Base-by-base conservation (phyloP, 2,113 vertebrate genomes). In the Corythornis madagascariensis region DNA sequence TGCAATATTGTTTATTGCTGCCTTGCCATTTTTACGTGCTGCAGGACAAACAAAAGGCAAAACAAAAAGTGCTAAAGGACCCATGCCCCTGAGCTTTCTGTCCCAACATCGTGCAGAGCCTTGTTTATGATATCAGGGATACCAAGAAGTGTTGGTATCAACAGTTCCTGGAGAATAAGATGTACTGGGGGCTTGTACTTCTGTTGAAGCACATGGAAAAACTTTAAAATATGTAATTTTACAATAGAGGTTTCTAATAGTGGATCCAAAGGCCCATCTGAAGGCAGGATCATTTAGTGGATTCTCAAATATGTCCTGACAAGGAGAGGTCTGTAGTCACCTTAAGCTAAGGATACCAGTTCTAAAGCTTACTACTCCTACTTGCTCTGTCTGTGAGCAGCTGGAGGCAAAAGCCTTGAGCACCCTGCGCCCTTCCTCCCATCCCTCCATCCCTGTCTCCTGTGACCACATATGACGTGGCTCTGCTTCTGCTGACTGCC, bases 21-120 rank as follows among this genome's bases (percentile, higher is more conserved):
- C 21, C 25, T 43, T 60, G 8, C 47, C 50, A 71, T 56, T 55
- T 21, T 56, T 72, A 21, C 0, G 0, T 85, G 40, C n/a, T 29
- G 22, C 3, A 25, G 33, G 26, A 33, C 10, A 59, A 70, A 53
- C 20, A 19, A 59, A 79, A 57, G 47, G 31, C 35, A 50, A 75
- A 45, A 70, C 28, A 22, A 70, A 31, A 22, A 25, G 10, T 10
- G 12, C 64, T 81, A 15, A 83, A 64, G 52, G 56, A 42, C 60
- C 81, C 1, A 2, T 56, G 25, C 33, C 92, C 89, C 74, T 83
- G 33, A 53, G 60, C 14, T 35, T 33, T 73, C 22, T 59, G 33
- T 91, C n/a, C 16, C 18, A 59, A 14, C 6, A n/a, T 43, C 24
- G 33, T 21, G 20, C 13, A 59, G 55, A 77, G 40, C 6, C 19